Evolutionary conservation across 2,797 vertebrate species (phyloP).

Genomic region (Sphaeramia orbicularis): DNA sequence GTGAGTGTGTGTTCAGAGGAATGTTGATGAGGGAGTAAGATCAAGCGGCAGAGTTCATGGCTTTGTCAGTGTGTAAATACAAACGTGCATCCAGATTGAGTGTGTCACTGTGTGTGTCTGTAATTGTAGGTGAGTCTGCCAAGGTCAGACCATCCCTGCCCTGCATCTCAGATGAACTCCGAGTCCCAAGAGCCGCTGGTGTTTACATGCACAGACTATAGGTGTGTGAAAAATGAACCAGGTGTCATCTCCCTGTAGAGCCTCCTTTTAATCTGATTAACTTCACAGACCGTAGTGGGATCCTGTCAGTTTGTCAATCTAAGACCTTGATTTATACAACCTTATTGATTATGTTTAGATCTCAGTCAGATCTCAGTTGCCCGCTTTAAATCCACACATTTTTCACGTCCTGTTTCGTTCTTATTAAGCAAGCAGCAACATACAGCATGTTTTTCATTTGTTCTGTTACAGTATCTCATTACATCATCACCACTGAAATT

Average conservation of each 20-base stretch:
- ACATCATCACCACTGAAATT: no score
- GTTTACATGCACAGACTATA: constrained; percentile 48
- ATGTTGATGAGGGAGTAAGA: constrained; percentile 50
- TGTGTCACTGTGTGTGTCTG: constrained; percentile 13
- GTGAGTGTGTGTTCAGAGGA: constrained; percentile 20
- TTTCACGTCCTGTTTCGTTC: no score
- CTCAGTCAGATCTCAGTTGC: background rate
- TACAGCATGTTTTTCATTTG: no score
- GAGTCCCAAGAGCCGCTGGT: constrained; percentile 41
- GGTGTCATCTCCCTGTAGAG: constrained; percentile 8
- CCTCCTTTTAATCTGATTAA: constrained; percentile 35
- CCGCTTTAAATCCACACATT: constrained; percentile 18
- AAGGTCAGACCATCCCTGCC: constrained; percentile 69
- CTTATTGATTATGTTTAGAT: constrained; percentile 40
- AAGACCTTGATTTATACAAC: constrained; percentile 41
- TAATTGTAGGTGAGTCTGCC: constrained; percentile 48
- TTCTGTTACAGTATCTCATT: no score
- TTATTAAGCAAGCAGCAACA: no score
- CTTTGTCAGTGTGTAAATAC: constrained; percentile 40
- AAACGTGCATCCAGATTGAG: constrained; percentile 45
- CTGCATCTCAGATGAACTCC: constrained; percentile 71
- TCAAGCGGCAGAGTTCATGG: constrained; percentile 27
- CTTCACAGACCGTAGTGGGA: background rate
- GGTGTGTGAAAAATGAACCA: constrained; percentile 45
- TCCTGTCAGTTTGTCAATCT: constrained; percentile 37